Evolutionary conservation across 2,888 invertebrate genomes (phyloP), one percentile per base, ranked within the genome.

Genomic region (Erebia epiphron): DNA sequence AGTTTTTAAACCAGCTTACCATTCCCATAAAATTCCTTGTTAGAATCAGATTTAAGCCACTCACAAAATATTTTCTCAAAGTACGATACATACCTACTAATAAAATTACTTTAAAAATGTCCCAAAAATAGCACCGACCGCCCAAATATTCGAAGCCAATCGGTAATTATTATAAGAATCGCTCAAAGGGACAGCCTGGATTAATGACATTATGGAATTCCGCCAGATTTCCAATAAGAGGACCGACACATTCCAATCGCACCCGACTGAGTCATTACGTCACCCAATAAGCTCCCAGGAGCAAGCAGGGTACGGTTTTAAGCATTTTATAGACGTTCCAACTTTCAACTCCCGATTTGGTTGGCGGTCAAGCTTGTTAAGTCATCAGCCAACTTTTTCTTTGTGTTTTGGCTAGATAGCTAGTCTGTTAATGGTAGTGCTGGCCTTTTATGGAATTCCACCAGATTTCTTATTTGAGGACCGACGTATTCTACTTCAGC

Each of bases 201-300:
- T 74, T 74, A 74, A 74, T 74, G 74, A 73, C 74, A 63, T 64
- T 70, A 69, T 73, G 70, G 73, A 70, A 74, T 74, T 67, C 70
- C 70, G 50, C 68, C 76, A 69, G 75, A 78, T 74, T 76, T 69
- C 77, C 75, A 78, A 78, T 78, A 79, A 77, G 75, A 73, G 71
- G 68, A 72, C 68, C 74, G 69, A 73, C 73, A 70, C 76, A 71
- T 75, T 72, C 73, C 75, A 72, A 70, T 75, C 79, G 74, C 74
- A 74, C 76, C 77, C 75, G 68, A 68, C 64, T 70, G 72, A 78
- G 77, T 78, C 79, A 78, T 82, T 80, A 82, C 80, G 77, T 81
- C 80, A 81, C 79, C 80, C 79, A 79, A 79, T 81, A 81, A 79
- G 77, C 80, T 79, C 76, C 77, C 78, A 76, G 76, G 78, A 67